Conservation (phyloP, 2,113 vertebrate species). For the Hippocampus abdominalis region DNA sequence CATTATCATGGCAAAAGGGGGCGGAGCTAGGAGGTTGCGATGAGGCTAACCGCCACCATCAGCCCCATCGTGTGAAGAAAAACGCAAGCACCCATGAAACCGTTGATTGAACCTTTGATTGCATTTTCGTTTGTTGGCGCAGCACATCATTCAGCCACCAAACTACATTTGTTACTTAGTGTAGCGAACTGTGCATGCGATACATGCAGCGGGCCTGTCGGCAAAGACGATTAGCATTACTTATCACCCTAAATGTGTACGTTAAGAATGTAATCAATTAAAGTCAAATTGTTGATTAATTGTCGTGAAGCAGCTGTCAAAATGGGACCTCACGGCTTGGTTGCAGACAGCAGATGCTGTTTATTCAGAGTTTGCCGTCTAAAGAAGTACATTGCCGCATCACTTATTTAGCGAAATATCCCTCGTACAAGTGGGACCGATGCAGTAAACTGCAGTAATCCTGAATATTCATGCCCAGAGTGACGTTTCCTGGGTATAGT, state of each 20-base stretch:
- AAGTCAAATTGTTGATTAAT: not conserved
- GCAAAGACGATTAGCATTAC: too few species aligned
- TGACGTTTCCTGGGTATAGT: not conserved
- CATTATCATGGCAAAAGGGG: too few species aligned
- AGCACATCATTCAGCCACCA: too few species aligned
- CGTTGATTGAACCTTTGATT: not conserved
- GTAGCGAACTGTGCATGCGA: too few species aligned
- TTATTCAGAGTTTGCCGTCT: not conserved
- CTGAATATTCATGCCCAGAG: not conserved
- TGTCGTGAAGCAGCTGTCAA: too few species aligned
- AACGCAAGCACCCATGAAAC: not conserved
- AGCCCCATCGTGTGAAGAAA: too few species aligned
- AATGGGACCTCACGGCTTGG: not conserved
- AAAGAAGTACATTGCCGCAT: not conserved
- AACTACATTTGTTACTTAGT: too few species aligned
- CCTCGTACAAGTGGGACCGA: not conserved
- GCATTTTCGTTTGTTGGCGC: not conserved
- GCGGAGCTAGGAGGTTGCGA: too few species aligned
- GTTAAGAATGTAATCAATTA: not conserved
- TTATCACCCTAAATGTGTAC: too few species aligned
- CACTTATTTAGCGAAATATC: not conserved
- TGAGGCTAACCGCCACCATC: too few species aligned
- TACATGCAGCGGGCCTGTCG: too few species aligned
- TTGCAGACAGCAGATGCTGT: not conserved
- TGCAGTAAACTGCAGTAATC: not conserved